These are phyloP conservation scores for Aromia moschata DNA, from an alignment of 2,888 invertebrate genomes.

Conservation along the genomic window DNA sequence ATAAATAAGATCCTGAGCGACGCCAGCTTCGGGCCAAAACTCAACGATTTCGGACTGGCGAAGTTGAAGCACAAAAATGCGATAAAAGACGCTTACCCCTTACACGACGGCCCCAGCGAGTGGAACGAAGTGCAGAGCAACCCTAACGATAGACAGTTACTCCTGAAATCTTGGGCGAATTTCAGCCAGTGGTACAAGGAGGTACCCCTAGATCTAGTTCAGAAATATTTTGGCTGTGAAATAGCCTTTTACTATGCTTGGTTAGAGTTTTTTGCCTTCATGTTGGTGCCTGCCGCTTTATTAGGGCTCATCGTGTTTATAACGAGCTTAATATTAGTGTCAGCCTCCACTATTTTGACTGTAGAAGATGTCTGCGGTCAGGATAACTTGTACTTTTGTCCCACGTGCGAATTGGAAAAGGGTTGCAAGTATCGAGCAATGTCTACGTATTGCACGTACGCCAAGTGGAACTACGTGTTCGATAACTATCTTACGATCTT, in stretches of 20 bases:
- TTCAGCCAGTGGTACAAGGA: constrained; percentile 60
- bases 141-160: constrained; percentile 28
- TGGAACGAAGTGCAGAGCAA: background rate
- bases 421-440: constrained; percentile 65
- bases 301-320: constrained; percentile 52
- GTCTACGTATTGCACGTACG: constrained; percentile 65
- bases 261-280: constrained; percentile 66
- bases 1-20: constrained; percentile 51
- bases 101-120: constrained; percentile 65
- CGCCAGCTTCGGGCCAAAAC: constrained; percentile 48
- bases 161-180: constrained; percentile 41
- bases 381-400: constrained; percentile 65
- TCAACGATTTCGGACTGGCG: constrained; percentile 48
- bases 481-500: constrained; percentile 51
- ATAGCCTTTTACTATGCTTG: constrained; percentile 68
- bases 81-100: constrained; percentile 52
- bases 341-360: background rate
- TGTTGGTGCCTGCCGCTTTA: constrained; percentile 63
- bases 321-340: constrained; percentile 31
- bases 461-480: constrained; percentile 61
- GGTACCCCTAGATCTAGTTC: constrained; percentile 69
- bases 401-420: constrained; percentile 63
- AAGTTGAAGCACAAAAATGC: constrained; percentile 47
- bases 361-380: constrained; percentile 45
- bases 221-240: constrained; percentile 67